Base-by-base conservation (phyloP, 2,888 invertebrate species). In the Proisotoma minuta region DNA sequence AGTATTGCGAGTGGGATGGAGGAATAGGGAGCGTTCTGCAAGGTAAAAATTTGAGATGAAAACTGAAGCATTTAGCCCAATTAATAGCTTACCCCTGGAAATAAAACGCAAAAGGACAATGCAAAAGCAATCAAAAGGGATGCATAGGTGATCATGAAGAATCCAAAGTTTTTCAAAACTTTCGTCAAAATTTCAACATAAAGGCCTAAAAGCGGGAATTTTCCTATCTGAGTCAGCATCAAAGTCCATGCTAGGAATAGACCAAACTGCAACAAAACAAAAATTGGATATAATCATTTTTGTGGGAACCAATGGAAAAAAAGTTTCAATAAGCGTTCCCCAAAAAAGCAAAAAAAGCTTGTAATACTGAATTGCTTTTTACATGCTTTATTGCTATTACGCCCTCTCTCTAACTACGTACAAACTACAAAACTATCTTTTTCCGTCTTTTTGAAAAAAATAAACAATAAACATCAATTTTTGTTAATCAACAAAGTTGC, bases 171-270 rank as follows among this genome's bases (percentile, higher is more conserved):
- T 29, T 71, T 70, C 39, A 72, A 23, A 12, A 72, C 69, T 58
- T 72, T 68, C 15, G 69, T 66, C 22, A 72, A 62, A 52, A 72
- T 72, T 29, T 72, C 72, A 2, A 72, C 70, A 40, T 72, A 72
- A 0, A 72, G 57, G 15, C 72, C 72, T 3, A 72, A 54, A 22
- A 66, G 68, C 10, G 72, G 72, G 57, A 72, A 71, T 48, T 71
- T 71, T 52, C 70, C 72, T 20, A 72, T 68, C 59, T 72, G 72
- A 22, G 68, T 63, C 10, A 72, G 53, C 70, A 72, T 72, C 22
- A 72, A 43, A 1, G 68, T 63, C 72, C 72, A 72, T 5, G 70
- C 68, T 20, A 72, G 34, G 51, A 72, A 71, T 12, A 72, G 57
- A 34, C 72, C 72, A 58, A 69, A 69, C 69, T 69, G 22, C n/a